Evolutionary conservation across 2,888 invertebrate genomes (phyloP).

Genomic region (Drosophila parthenogenetica): DNA sequence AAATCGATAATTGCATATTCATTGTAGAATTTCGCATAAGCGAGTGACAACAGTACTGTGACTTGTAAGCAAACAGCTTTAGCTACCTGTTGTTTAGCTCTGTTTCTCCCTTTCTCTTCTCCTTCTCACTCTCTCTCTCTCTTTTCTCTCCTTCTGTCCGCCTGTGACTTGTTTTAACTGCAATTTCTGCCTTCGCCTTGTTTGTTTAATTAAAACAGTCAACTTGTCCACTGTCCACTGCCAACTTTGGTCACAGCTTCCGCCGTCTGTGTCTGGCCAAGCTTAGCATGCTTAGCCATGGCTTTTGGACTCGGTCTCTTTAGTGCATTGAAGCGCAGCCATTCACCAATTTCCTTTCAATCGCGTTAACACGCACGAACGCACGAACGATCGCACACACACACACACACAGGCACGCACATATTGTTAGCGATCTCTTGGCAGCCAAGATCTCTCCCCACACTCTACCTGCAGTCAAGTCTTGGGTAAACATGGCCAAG

Average conservation of each 20-base stretch:
- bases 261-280: slow-evolving; percentile 47
- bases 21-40: slow-evolving; percentile 21
- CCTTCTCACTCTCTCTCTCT: slow-evolving; percentile 5
- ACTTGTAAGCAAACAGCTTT: slow-evolving; percentile 40
- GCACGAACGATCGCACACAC: slow-evolving; percentile 16
- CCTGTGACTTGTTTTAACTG: slow-evolving; percentile 28
- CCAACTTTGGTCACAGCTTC: slow-evolving; percentile 80
- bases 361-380: slow-evolving; percentile 52
- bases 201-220: slow-evolving; percentile 77
- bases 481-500: slow-evolving; percentile 72
- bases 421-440: slow-evolving; percentile 32
- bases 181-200: slow-evolving; percentile 45
- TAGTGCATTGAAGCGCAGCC: slow-evolving; percentile 75
- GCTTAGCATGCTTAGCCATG: slow-evolving; percentile 21
- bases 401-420: no score
- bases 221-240: slow-evolving; percentile 31
- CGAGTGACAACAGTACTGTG: slow-evolving; percentile 66
- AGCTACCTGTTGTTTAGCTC: slow-evolving; percentile 60
- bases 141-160: slow-evolving; percentile 25
- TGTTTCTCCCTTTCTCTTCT: not conserved
- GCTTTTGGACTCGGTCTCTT: slow-evolving; percentile 49
- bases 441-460: slow-evolving; percentile 32
- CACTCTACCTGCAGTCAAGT: slow-evolving; percentile 50
- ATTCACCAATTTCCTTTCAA: slow-evolving; percentile 67
- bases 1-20: slow-evolving; percentile 10